A percentile compares a stretch with the other conserved stretches of the same genome.
Evolutionary conservation across 2,888 invertebrate genomes (phyloP).

Genomic region (Cloeon dipterum): DNA sequence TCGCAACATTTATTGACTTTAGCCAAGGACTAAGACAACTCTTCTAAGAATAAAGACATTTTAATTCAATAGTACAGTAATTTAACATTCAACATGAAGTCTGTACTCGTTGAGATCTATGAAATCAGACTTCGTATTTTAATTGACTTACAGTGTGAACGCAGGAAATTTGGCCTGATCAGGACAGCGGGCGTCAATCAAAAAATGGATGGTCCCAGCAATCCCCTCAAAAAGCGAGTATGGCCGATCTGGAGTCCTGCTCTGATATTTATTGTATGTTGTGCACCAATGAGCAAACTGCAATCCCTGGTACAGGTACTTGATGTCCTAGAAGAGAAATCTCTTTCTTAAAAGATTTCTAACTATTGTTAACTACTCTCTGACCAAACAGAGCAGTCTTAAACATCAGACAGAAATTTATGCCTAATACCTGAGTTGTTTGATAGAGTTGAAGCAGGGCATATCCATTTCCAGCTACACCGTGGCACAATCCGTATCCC

Average conservation of each 20-base stretch:
- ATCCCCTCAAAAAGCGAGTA: slow-evolving; percentile 65
- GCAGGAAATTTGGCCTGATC: slow-evolving; percentile 50
- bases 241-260: slow-evolving; percentile 46
- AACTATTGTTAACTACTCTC: not conserved
- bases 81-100: too few relatives aligned
- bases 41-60: too few relatives aligned
- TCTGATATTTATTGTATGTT: slow-evolving; percentile 37
- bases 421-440: slow-evolving; percentile 33
- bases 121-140: too few relatives aligned
- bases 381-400: not conserved
- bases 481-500: slow-evolving; percentile 76
- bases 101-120: too few relatives aligned
- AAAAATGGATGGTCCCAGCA: slow-evolving; percentile 51
- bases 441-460: slow-evolving; percentile 56
- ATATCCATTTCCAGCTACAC: slow-evolving; percentile 71
- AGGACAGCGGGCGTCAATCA: slow-evolving; percentile 41
- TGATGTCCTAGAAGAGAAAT: slow-evolving; percentile 12
- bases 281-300: slow-evolving; percentile 66
- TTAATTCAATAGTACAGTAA: too few relatives aligned
- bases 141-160: slow-evolving; percentile 26
- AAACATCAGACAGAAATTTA: not conserved
- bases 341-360: not conserved
- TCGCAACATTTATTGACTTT: too few relatives aligned
- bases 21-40: too few relatives aligned
- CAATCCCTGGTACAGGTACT: slow-evolving; percentile 49